Conservation (phyloP, 2,113 vertebrate species). For the Gallinago jamesoni region DNA sequence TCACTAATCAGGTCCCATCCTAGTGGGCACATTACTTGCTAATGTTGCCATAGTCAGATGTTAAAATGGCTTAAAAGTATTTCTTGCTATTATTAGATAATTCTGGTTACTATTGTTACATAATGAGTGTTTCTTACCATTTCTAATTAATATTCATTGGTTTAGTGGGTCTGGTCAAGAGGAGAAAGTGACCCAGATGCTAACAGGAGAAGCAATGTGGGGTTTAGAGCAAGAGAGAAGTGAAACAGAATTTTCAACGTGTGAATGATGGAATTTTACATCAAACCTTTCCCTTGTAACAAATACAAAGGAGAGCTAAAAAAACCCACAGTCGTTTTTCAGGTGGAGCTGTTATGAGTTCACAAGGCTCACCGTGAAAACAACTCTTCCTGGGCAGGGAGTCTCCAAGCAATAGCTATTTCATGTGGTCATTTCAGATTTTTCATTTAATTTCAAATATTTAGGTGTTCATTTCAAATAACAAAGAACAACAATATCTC, state of each 20-base stretch:
- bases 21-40: not conserved
- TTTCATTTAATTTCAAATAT: not conserved
- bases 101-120: not conserved
- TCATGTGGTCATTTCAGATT: not conserved
- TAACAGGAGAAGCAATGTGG: not conserved
- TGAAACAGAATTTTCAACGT: not conserved
- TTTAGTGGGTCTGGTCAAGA: not conserved
- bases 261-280: not conserved
- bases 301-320: not conserved
- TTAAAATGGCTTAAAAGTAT: not conserved
- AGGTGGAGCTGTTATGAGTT: not conserved
- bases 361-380: not conserved
- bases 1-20: not conserved
- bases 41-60: not conserved
- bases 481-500: not conserved
- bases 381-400: not conserved
- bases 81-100: not conserved
- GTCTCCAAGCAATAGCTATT: not conserved
- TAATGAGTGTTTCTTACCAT: not conserved
- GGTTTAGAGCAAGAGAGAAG: not conserved
- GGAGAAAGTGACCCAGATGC: not conserved
- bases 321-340: not conserved
- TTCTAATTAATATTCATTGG: not conserved
- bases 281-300: not conserved
- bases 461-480: not conserved